These are phyloP conservation scores for Erebia aethiops DNA, from an alignment of 2,888 invertebrate genomes.

Conservation along the genomic window DNA sequence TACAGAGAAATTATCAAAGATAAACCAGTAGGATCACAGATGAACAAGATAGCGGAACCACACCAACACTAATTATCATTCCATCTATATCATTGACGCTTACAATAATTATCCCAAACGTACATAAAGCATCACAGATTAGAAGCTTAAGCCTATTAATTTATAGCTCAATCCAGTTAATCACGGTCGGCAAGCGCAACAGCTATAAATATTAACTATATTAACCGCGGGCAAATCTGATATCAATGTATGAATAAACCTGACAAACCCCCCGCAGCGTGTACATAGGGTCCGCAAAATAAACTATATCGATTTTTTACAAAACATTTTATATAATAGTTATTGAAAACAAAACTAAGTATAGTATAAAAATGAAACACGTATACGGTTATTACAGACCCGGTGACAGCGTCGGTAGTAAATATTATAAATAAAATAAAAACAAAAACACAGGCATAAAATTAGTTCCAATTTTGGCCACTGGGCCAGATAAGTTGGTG, in stretches of 20 bases:
- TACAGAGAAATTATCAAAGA: not conserved
- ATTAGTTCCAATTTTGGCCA: too few relatives aligned
- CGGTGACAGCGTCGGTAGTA: too few relatives aligned
- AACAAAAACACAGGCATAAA: too few relatives aligned
- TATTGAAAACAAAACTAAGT: too few relatives aligned
- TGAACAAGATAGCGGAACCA: not conserved
- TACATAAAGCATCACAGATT: constrained; percentile 18
- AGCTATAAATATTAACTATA: constrained; percentile 36
- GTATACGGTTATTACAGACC: too few relatives aligned
- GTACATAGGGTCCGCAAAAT: constrained; percentile 25
- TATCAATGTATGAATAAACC: constrained; percentile 35
- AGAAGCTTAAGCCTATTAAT: constrained; percentile 26
- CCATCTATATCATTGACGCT: constrained; percentile 5
- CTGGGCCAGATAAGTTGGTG: too few relatives aligned
- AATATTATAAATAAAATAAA: too few relatives aligned
- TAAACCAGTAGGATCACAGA: not conserved
- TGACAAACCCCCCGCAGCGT: constrained; percentile 35
- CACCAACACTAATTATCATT: not conserved
- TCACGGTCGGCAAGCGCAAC: constrained; percentile 25
- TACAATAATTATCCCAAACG: constrained; percentile 24
- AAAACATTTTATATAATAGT: too few relatives aligned
- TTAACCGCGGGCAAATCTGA: constrained; percentile 37
- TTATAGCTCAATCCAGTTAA: constrained; percentile 34
- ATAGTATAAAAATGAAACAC: too few relatives aligned
- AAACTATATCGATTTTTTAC: constrained; percentile 8